These are phyloP conservation scores for Crossaster papposus DNA, from an alignment of 53 echinoderm and acorn worm genomes.

Conservation along the genomic window DNA sequence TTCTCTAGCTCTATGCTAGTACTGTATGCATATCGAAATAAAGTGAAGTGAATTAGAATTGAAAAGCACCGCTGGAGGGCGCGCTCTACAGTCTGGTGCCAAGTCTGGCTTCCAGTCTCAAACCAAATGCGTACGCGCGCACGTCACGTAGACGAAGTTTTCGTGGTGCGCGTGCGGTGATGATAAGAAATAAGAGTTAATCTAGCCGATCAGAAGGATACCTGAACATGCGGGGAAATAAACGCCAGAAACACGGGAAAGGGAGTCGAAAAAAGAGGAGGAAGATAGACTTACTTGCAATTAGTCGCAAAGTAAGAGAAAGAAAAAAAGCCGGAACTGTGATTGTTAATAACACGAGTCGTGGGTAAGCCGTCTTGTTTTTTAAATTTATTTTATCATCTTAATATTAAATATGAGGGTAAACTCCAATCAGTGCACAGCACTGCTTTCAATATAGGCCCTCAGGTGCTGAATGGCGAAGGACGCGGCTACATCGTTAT, in stretches of 20 bases:
- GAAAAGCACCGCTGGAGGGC: background rate
- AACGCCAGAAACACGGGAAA: slow-evolving; percentile 53
- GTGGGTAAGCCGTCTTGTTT: slow-evolving; percentile 51
- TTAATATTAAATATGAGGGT: too few relatives aligned
- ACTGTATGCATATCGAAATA: too few relatives aligned
- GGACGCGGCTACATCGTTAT: too few relatives aligned
- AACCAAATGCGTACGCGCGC: background rate
- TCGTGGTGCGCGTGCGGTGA: too few relatives aligned
- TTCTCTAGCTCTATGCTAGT: too few relatives aligned
- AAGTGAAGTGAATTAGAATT: too few relatives aligned
- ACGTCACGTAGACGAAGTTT: too few relatives aligned
- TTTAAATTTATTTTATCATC: background rate
- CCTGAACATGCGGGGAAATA: slow-evolving; percentile 37
- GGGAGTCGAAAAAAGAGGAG: slow-evolving; percentile 63
- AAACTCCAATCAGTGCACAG: too few relatives aligned
- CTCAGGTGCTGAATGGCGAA: too few relatives aligned
- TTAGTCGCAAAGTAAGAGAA: slow-evolving; percentile 70
- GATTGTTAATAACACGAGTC: background rate
- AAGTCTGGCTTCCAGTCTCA: background rate
- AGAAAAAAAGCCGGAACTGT: slow-evolving; percentile 28
- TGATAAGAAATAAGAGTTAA: too few relatives aligned
- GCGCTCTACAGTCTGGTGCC: background rate
- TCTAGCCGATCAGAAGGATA: too few relatives aligned
- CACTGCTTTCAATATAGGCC: too few relatives aligned
- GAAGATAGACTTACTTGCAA: slow-evolving; percentile 63